A percentile compares a stretch with the other conserved stretches of the same genome.
Conservation (phyloP, 2,113 vertebrate genomes). For the Pluvianellus socialis region DNA sequence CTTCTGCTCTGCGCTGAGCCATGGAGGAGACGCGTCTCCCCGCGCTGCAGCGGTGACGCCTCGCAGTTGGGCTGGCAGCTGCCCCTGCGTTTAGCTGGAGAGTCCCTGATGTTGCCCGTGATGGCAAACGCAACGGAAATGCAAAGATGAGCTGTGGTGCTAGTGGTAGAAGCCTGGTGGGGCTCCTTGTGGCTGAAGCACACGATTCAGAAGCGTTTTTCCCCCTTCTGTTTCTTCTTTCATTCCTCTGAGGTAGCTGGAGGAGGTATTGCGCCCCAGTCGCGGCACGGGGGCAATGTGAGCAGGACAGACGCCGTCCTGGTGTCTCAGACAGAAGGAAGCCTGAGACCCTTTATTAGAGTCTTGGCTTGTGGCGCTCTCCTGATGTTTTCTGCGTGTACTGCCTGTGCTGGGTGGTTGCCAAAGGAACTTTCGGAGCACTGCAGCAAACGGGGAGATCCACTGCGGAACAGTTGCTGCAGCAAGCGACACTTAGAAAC, state of each 20-base stretch:
- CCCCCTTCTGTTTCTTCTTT: neutral
- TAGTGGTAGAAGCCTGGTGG: neutral
- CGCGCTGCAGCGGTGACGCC: neutral
- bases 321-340: neutral
- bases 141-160: neutral
- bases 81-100: neutral
- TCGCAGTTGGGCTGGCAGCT: neutral
- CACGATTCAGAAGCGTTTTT: neutral
- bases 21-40: neutral
- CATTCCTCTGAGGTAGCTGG: neutral
- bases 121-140: neutral
- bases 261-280: neutral
- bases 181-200: neutral
- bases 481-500: neutral
- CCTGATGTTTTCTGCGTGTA: neutral
- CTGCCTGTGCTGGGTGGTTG: neutral
- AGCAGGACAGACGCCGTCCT: neutral
- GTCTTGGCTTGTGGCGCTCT: neutral
- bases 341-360: neutral
- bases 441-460: neutral
- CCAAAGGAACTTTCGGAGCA: neutral
- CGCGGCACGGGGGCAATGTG: neutral
- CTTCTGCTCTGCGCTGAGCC: neutral
- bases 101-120: rapidly evolving
- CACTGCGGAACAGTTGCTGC: neutral